Evolutionary conservation across 2,113 vertebrate genomes (phyloP), one percentile per base, ranked within the genome.

Genomic region (Laticauda laticaudata): DNA sequence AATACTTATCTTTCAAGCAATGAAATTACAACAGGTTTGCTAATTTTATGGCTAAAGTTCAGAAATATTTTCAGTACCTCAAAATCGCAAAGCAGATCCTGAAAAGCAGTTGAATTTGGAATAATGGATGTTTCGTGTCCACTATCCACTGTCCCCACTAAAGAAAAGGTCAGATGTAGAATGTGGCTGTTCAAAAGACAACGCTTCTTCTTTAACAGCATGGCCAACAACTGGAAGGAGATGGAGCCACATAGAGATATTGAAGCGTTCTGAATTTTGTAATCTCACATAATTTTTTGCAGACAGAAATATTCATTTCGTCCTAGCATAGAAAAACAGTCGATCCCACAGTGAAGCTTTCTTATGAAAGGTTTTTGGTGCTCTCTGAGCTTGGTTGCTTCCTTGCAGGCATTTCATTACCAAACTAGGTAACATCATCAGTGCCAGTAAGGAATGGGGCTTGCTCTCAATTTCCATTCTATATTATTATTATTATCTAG

Each of bases 91-190:
- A 99, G 99, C 45, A 99, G 98, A 95, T 99, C 99, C 97, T 99
- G 99, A 96, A 99, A 99, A 93, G 99, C 99, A 9, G 98, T 98
- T 95, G 99, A 99, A 97, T 99, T 99, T 91, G 99, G 99, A 93
- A 99, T 99, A 96, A 99, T 99, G 94, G 99, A 99, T 12, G 99
- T 99, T 97, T 99, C 99, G 0, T 99, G 99, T 39, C 99, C 99
- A 0, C 99, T 99, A 91, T 99, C 99, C 0, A 99, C 99, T 0
- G 99, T 99, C 92, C 99, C 99, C 97, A 99, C 99, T 97, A 99
- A 96, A 56, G 99, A 99, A 97, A 99, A 99, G 55, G 99, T 99
- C 93, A 99, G 97, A 95, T 99, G 99, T 24, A 99, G 98, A 94
- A 99, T 99, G 96, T 99, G 99, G 93, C 99, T 99, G 97, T 99